Conservation (phyloP, 2,888 invertebrate species). For the Clanis bilineata region DNA sequence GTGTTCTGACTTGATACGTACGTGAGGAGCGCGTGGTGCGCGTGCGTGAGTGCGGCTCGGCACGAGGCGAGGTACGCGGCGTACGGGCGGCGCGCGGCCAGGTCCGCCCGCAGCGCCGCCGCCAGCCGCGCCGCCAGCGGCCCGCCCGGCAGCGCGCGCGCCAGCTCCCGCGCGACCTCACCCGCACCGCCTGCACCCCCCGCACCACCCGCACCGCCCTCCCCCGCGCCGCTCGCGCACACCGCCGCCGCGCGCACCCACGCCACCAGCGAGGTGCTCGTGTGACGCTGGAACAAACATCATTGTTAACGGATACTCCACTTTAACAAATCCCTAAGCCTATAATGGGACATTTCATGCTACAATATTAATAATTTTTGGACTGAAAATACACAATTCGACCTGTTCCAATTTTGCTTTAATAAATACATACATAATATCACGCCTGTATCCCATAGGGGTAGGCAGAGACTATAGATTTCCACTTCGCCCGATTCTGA, state of each 20-base stretch:
- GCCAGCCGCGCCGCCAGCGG: slow-evolving; percentile 52
- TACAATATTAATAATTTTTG: no score
- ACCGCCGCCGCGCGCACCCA: slow-evolving; percentile 63
- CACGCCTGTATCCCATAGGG: no score
- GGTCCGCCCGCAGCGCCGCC: slow-evolving; percentile 64
- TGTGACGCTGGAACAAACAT: slow-evolving; percentile 50
- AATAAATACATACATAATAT: no score
- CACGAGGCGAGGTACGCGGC: slow-evolving; percentile 67
- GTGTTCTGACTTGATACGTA: no score
- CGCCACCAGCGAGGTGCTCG: slow-evolving; percentile 61
- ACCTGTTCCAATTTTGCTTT: no score
- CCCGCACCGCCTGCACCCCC: slow-evolving; percentile 42
- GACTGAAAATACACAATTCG: no score
- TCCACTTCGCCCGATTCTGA: no score
- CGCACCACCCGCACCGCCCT: slow-evolving; percentile 38
- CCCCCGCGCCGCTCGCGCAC: slow-evolving; percentile 40
- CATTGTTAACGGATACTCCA: neutral
- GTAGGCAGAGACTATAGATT: no score
- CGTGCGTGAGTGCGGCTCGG: slow-evolving; percentile 59
- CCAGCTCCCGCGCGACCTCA: slow-evolving; percentile 41
- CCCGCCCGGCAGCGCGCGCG: slow-evolving; percentile 36
- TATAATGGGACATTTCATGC: no score
- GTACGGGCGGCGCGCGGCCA: slow-evolving; percentile 70
- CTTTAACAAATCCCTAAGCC: no score
- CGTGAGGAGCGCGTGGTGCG: slow-evolving; percentile 50